Evolutionary conservation across 2,888 invertebrate species (phyloP).

Genomic region (Drosophila paranaensis): DNA sequence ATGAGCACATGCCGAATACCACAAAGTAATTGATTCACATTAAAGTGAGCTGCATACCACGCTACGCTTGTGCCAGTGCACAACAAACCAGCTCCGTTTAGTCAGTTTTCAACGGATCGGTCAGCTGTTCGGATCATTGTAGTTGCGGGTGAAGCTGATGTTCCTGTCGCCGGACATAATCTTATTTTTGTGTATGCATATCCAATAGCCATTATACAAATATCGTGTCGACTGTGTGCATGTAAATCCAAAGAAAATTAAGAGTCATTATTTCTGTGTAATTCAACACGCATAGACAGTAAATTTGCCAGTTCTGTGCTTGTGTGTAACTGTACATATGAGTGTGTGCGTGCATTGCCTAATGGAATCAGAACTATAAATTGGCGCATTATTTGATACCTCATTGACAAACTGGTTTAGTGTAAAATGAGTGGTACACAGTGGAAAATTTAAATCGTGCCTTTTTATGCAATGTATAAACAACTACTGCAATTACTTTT

Average conservation of each 20-base stretch:
- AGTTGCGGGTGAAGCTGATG: constrained; percentile 45
- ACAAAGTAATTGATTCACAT: neutral
- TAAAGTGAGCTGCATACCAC: constrained; percentile 19
- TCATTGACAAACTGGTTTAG: constrained; percentile 38
- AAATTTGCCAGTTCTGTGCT: neutral
- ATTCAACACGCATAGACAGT: constrained; percentile 15
- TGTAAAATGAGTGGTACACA: constrained; percentile 9
- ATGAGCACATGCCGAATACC: neutral
- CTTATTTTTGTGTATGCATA: constrained; percentile 38
- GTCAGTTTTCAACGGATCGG: constrained; percentile 51
- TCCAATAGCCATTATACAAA: constrained; percentile 27
- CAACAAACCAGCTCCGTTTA: neutral
- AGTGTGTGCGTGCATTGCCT: neutral
- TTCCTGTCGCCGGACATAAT: constrained; percentile 20
- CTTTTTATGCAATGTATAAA: constrained; percentile 19
- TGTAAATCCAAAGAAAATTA: constrained; percentile 4
- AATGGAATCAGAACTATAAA: constrained; percentile 20
- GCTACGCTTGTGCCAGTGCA: neutral
- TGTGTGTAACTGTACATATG: neutral
- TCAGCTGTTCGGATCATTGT: constrained; percentile 51
- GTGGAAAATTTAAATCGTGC: constrained; percentile 11
- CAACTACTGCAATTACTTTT: constrained; percentile 1
- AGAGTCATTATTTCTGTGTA: constrained; percentile 17
- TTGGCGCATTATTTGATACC: constrained; percentile 37
- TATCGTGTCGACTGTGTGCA: constrained; percentile 14